These are phyloP conservation scores for Trachelus stipa DNA, from an alignment of 2,888 invertebrate genomes.

Conservation along the genomic window DNA sequence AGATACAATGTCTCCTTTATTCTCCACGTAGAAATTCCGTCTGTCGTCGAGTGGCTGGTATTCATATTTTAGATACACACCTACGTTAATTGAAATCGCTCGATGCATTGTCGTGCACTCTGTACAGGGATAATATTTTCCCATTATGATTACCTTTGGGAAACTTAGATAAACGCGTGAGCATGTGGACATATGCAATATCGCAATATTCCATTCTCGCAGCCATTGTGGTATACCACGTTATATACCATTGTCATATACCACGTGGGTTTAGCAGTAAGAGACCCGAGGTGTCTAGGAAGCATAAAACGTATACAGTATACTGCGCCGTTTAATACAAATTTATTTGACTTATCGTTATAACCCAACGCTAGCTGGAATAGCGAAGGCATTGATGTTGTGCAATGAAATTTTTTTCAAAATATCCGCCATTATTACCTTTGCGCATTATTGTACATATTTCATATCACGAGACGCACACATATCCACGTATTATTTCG, in stretches of 20 bases:
- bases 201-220: neutral
- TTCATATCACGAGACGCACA: neutral
- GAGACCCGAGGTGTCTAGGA: neutral
- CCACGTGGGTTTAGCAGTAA: neutral
- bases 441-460: neutral
- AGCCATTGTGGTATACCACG: neutral
- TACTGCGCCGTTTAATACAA: neutral
- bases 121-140: neutral
- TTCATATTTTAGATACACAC: neutral
- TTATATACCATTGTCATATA: neutral
- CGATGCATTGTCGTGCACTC: neutral
- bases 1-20: neutral
- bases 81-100: neutral
- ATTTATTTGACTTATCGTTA: neutral
- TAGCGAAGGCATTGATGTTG: neutral
- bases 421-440: neutral
- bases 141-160: neutral
- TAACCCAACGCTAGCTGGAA: neutral
- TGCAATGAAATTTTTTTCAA: neutral
- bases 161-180: neutral
- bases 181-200: neutral
- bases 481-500: neutral
- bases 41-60: neutral
- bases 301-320: neutral
- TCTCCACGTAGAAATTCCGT: neutral